phyloP scores from a whole-genome alignment of 2,888 invertebrate genomes.

The Philopedon plagiatum region DNA sequence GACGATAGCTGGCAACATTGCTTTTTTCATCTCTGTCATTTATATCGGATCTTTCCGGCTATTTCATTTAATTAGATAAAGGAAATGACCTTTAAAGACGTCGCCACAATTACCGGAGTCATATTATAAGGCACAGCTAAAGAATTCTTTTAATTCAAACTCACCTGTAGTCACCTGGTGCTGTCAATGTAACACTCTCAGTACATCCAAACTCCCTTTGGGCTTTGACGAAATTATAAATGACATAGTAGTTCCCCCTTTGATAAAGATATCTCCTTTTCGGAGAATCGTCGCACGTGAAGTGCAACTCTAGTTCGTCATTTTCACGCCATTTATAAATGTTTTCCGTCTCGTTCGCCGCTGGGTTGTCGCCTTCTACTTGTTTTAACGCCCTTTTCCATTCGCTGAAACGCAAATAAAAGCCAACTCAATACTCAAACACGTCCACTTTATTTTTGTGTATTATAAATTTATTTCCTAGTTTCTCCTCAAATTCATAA shows the following conservation, averaged over 20 bases:
- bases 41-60: too few relatives aligned
- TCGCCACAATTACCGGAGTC: too few relatives aligned
- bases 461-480: too few relatives aligned
- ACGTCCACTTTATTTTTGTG: too few relatives aligned
- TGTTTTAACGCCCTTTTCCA: constrained; percentile 10
- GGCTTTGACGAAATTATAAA: constrained; percentile 83
- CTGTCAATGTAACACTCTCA: constrained; percentile 56
- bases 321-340: constrained; percentile 21
- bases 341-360: not conserved
- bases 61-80: not conserved
- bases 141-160: too few relatives aligned
- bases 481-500: too few relatives aligned
- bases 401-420: constrained; percentile 10
- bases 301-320: constrained; percentile 20
- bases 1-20: too few relatives aligned
- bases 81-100: too few relatives aligned
- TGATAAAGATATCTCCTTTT: constrained; percentile 38
- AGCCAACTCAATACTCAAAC: too few relatives aligned
- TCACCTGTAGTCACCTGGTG: constrained; percentile 64
- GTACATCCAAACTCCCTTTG: constrained; percentile 49
- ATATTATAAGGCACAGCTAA: too few relatives aligned
- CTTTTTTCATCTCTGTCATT: too few relatives aligned
- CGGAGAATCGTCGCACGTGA: constrained; percentile 41
- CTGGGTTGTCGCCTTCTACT: not conserved
- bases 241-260: constrained; percentile 77